Evolutionary conservation across 2,797 vertebrate species (phyloP), one percentile per base, ranked within the genome.

Genomic region (Sebastes matsubarae): DNA sequence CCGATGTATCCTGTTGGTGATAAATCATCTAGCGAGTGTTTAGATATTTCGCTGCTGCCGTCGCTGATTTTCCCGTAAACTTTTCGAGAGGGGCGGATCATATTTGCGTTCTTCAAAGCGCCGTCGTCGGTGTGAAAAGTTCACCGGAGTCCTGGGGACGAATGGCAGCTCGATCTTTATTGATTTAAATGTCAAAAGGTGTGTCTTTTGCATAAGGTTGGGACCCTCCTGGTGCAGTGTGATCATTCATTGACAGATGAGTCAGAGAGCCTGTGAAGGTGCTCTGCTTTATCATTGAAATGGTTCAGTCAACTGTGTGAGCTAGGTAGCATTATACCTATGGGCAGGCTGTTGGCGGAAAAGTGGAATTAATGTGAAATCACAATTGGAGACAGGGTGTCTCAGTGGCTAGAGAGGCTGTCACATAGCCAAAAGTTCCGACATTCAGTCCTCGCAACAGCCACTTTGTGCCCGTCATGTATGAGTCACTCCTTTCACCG

Each of bases 121-220:
- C 68, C 32, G 54, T 59, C 2, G 76, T 69, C 54, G 6, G 90
- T 93, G 95, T 93, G 91, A 94, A 95, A 94, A 94, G 95, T 96
- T 96, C 95, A 95, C 75, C 22, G 61, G 81, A 88, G 87, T 91
- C 82, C 84, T 30, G 82, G 80, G 85, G 88, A 91, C 74, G 80
- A 92, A 89, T 82, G 72, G 77, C 79, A 64, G 84, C 72, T 85
- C 2, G 0, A 61, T 88, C 68, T 77, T 54, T 82, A 85, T 91
- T 91, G 87, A 94, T 95, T 94, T 92, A 87, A 94, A 95, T 94
- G 90, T 95, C 91, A 95, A 94, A 94, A 93, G 87, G 87, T 88
- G 89, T 81, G 36, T 58, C 78, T 85, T 91, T 85, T 84, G 88
- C 87, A 87, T 89, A 73, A 71, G 86, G 87, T 78, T 69, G 72